A percentile compares a stretch with the other conserved stretches of the same genome.
phyloP scores from a whole-genome alignment of 2,888 invertebrate species.

The Polymixis lichenea region DNA sequence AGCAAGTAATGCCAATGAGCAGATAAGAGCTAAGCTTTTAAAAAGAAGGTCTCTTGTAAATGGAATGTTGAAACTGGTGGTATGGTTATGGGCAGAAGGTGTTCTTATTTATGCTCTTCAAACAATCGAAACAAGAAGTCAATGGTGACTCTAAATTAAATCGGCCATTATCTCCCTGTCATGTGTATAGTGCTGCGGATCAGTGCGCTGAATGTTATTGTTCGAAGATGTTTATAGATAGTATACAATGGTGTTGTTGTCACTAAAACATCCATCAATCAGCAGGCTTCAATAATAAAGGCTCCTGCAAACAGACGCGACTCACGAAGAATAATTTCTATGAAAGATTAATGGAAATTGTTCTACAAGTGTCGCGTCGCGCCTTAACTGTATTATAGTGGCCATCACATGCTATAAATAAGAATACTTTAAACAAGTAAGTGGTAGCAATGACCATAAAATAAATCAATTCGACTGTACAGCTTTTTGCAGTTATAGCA shows the following conservation, averaged over 20 bases:
- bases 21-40: background rate
- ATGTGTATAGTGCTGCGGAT: background rate
- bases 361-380: too few species aligned
- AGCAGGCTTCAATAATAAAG: background rate
- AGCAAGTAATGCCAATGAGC: background rate
- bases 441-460: slow-evolving; percentile 18
- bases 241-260: slow-evolving; percentile 18
- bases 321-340: too few species aligned
- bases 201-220: slow-evolving; percentile 24
- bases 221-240: slow-evolving; percentile 16
- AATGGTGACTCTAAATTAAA: background rate
- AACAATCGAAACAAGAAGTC: background rate
- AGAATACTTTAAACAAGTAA: background rate
- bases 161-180: slow-evolving; percentile 11
- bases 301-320: too few species aligned
- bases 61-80: background rate
- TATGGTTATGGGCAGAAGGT: background rate
- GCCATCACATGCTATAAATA: slow-evolving; percentile 10
- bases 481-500: slow-evolving; percentile 14
- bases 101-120: background rate
- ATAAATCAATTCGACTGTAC: slow-evolving; percentile 8
- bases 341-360: too few species aligned
- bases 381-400: background rate
- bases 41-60: background rate
- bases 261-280: slow-evolving; percentile 8